These are phyloP conservation scores for Neotragus pygmaeus DNA, from an alignment of 2,113 vertebrate genomes.

Conservation along the genomic window DNA sequence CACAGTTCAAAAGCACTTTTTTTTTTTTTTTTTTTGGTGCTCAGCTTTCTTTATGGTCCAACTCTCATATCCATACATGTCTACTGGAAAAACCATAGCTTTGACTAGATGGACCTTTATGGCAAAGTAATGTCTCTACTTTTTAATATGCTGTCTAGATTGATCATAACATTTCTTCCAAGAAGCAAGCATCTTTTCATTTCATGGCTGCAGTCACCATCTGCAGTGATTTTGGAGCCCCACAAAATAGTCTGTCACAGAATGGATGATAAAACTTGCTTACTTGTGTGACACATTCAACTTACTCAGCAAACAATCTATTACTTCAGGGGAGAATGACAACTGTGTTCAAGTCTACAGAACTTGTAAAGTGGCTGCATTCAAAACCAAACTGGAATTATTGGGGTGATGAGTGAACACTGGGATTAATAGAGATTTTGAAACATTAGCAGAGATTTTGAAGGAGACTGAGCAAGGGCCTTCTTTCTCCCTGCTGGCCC, in stretches of 20 bases:
- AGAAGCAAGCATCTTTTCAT: no score
- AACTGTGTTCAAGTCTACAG: background rate
- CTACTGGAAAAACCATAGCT: no score
- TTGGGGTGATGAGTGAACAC: background rate
- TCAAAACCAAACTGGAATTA: background rate
- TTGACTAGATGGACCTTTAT: no score
- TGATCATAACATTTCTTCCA: no score
- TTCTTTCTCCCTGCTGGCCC: background rate
- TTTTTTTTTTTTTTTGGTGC: no score
- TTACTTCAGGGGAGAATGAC: background rate
- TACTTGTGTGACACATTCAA: background rate
- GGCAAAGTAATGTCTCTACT: no score
- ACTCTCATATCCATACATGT: no score
- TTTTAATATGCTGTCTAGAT: no score
- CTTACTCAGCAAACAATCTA: background rate
- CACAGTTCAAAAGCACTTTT: no score
- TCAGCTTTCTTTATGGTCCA: no score
- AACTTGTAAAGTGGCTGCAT: background rate
- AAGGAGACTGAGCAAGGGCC: background rate
- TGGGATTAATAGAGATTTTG: background rate
- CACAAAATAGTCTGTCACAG: fast-evolving
- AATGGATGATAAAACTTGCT: background rate
- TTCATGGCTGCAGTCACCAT: no score
- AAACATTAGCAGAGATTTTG: background rate
- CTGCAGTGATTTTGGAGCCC: background rate